A percentile compares a stretch with the other conserved stretches of the same genome.
Evolutionary conservation across 2,113 vertebrate genomes (phyloP).

Genomic region (Formicarius rufipectus): DNA sequence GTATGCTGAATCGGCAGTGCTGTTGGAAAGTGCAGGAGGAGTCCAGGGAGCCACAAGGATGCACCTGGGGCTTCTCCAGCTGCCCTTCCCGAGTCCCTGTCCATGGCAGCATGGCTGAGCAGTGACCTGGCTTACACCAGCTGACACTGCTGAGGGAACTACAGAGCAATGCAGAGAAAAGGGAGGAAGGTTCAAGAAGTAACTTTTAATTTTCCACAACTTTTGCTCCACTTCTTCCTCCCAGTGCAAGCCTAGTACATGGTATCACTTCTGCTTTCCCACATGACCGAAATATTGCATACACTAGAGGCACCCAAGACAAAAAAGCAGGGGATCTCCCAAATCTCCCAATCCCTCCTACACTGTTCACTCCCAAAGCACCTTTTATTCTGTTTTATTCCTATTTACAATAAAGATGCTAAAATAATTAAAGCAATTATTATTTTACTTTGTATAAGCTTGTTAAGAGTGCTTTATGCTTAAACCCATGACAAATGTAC

Average conservation of each 20-base stretch:
- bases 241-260: neutral
- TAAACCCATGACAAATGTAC: neutral
- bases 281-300: neutral
- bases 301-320: neutral
- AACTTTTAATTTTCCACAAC: neutral
- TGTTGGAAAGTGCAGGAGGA: neutral
- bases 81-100: neutral
- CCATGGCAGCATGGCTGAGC: fast-evolving
- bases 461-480: neutral
- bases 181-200: neutral
- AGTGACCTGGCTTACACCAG: neutral
- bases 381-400: neutral
- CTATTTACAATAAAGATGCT: neutral
- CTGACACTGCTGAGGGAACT: neutral
- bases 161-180: fast-evolving
- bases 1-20: fast-evolving
- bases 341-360: neutral
- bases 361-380: neutral
- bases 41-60: fast-evolving
- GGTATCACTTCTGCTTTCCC: neutral
- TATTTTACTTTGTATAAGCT: conserved; percentile 22
- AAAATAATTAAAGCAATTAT: neutral
- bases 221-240: neutral
- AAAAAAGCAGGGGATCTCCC: neutral
- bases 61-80: neutral